These are phyloP conservation scores for Xiphorhynchus erythropygius DNA, from an alignment of 2,797 vertebrate genomes.

Conservation along the genomic window DNA sequence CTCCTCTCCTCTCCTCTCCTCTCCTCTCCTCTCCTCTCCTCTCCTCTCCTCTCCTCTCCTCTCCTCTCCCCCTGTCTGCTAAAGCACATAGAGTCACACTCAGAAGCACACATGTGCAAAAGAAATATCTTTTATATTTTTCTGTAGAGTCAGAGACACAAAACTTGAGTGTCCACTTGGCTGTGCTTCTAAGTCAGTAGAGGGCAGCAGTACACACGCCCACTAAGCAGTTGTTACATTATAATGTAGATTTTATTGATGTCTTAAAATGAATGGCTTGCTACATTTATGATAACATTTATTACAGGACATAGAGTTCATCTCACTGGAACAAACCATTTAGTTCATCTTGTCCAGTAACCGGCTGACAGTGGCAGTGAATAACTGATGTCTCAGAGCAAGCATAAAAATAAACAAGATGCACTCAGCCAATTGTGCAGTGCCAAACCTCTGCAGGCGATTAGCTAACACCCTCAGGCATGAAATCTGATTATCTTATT, in stretches of 20 bases:
- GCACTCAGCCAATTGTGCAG: slow-evolving; percentile 49
- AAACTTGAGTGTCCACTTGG: not conserved
- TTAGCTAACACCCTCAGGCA: slow-evolving; percentile 58
- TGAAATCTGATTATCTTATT: slow-evolving; percentile 69
- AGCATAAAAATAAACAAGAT: slow-evolving; percentile 67
- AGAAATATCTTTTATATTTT: not conserved
- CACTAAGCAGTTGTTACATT: not conserved
- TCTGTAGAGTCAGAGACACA: not conserved
- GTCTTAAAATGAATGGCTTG: slow-evolving; percentile 28
- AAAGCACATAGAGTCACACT: not conserved
- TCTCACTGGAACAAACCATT: slow-evolving; percentile 54
- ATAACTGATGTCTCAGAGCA: slow-evolving; percentile 56
- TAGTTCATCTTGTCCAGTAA: slow-evolving; percentile 62
- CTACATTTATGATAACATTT: slow-evolving; percentile 55
- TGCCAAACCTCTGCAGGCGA: slow-evolving; percentile 52
- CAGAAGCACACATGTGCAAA: not conserved
- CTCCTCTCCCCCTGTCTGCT: accelerated
- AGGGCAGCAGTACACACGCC: not conserved
- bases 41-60: too few relatives aligned
- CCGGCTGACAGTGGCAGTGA: slow-evolving; percentile 24
- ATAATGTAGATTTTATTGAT: slow-evolving; percentile 8
- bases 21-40: too few relatives aligned
- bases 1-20: too few relatives aligned
- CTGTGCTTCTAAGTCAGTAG: not conserved
- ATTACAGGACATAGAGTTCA: slow-evolving; percentile 55